phyloP scores from a whole-genome alignment of 1,140 invertebrate genomes.

The Drosophila bocqueti region DNA sequence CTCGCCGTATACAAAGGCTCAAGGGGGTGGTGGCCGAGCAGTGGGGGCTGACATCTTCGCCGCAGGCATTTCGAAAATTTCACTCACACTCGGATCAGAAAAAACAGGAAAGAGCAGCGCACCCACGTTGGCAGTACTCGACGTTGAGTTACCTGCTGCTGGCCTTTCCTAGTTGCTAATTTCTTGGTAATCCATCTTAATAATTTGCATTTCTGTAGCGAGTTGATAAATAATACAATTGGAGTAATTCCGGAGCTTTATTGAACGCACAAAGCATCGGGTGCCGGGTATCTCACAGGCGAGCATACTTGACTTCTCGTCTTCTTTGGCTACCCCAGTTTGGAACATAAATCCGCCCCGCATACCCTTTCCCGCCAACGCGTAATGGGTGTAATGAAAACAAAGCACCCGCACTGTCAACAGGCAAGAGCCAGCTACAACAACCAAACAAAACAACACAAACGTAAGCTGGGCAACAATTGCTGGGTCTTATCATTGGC shows the following conservation, averaged over 20 bases:
- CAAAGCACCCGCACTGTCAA: slow-evolving; percentile 31
- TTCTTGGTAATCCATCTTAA: background rate
- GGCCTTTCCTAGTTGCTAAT: background rate
- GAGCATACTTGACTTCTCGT: too few species aligned
- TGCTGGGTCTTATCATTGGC: slow-evolving; percentile 62
- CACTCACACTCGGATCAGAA: slow-evolving; percentile 29
- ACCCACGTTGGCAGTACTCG: background rate
- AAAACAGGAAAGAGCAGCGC: background rate
- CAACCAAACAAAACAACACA: background rate
- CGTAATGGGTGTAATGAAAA: slow-evolving; percentile 10
- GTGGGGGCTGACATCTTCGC: slow-evolving; percentile 43
- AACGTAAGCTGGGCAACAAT: slow-evolving; percentile 19
- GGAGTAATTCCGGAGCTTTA: background rate
- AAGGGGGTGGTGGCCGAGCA: background rate
- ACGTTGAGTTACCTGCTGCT: background rate
- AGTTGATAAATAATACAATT: background rate
- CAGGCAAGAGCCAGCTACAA: slow-evolving; percentile 16
- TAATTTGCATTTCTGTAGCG: background rate
- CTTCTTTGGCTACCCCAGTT: background rate
- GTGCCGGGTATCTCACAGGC: background rate
- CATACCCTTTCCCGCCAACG: background rate
- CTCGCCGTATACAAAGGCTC: background rate
- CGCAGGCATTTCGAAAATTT: slow-evolving; percentile 72
- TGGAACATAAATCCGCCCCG: background rate
- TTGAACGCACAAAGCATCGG: background rate